Evolutionary conservation across 23 tunicate genomes (phyloP).

Genomic region (Trididemnum nubilum): DNA sequence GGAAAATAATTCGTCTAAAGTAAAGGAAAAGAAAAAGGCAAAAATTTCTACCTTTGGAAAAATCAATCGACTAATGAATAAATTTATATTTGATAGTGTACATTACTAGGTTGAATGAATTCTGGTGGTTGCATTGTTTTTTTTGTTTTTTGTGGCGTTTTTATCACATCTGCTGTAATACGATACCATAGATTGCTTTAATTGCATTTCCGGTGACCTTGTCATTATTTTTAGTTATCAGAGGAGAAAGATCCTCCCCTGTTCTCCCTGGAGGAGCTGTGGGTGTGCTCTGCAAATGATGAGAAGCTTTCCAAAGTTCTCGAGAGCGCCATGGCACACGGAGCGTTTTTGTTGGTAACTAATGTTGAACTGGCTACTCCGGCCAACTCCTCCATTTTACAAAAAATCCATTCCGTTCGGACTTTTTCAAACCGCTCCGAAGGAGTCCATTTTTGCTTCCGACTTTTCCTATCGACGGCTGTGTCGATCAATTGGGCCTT

Average conservation of each 20-base stretch:
- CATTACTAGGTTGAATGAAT: too few species aligned
- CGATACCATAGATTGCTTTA: too few species aligned
- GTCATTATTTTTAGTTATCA: neutral
- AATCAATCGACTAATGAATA: too few species aligned
- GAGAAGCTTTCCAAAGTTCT: conserved; percentile 13
- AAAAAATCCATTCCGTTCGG: conserved; percentile 16
- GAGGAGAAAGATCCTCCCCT: neutral
- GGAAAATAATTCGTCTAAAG: too few species aligned
- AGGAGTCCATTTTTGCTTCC: conserved; percentile 43
- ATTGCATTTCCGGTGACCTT: too few species aligned
- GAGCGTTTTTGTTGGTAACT: conserved; percentile 44
- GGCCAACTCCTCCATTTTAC: neutral
- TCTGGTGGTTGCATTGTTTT: too few species aligned
- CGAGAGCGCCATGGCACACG: conserved; percentile 29
- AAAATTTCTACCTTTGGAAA: too few species aligned
- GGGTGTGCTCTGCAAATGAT: conserved; percentile 66
- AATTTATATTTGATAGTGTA: too few species aligned
- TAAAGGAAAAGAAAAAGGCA: too few species aligned
- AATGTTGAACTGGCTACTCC: conserved; percentile 49
- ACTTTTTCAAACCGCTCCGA: neutral
- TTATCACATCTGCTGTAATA: too few species aligned
- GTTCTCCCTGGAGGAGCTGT: conserved; percentile 35
- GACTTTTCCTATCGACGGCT: conserved; percentile 54
- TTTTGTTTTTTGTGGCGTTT: too few species aligned
- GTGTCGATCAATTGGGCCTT: conserved; percentile 28